phyloP scores from a whole-genome alignment of 2,888 invertebrate species.

The Tenthredo livida region DNA sequence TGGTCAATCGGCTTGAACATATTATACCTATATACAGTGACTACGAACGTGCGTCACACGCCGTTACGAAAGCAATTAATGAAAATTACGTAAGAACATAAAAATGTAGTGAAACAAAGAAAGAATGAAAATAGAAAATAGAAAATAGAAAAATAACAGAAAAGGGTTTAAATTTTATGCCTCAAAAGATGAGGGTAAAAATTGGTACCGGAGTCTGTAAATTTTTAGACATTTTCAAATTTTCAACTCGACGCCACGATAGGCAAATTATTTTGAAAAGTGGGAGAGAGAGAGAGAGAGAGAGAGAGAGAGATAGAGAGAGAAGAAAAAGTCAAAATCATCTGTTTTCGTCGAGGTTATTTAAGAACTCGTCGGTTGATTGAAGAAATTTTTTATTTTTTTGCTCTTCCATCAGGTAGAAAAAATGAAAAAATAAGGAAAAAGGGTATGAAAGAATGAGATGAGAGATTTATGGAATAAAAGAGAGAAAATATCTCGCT shows the following conservation, averaged over 20 bases:
- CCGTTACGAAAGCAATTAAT: constrained; percentile 13
- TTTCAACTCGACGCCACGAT: neutral
- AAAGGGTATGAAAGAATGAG: neutral
- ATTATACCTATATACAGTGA: neutral
- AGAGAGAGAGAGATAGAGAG: neutral
- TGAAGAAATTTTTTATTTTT: neutral
- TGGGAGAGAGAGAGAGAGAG: neutral
- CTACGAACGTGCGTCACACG: constrained; percentile 14
- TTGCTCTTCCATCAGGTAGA: neutral
- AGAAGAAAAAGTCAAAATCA: neutral
- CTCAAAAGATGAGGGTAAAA: neutral
- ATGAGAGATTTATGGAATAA: neutral
- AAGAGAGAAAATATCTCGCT: neutral
- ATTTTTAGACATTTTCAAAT: neutral
- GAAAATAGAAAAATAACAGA: neutral
- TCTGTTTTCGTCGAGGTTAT: neutral
- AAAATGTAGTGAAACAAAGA: neutral
- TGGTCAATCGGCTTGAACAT: neutral
- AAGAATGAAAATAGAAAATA: neutral
- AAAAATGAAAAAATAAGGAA: neutral
- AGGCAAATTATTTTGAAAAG: neutral
- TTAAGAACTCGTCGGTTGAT: neutral
- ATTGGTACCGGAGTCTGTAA: neutral
- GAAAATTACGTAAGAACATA: constrained; percentile 3
- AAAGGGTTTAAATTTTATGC: neutral